These are phyloP conservation scores for Idaea biselata DNA, from an alignment of 2,888 invertebrate genomes.

Conservation along the genomic window DNA sequence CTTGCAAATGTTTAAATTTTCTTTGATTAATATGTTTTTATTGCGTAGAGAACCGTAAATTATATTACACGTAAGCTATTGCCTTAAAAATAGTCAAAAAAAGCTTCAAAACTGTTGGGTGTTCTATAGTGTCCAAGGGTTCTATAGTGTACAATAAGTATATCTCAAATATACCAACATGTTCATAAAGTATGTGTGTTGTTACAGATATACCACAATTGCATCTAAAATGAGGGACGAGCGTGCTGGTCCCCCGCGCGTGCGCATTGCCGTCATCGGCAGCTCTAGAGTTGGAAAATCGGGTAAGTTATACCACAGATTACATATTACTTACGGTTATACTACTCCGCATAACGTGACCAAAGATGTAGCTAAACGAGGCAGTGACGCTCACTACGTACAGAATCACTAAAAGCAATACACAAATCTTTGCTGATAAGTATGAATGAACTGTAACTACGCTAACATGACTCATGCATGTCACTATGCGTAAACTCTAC, in stretches of 20 bases:
- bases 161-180: no score
- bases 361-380: not conserved
- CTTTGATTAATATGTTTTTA: not conserved
- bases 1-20: not conserved
- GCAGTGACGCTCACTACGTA: not conserved
- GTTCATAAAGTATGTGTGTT: constrained; percentile 32
- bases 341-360: not conserved
- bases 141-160: no score
- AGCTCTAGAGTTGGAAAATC: constrained; percentile 90
- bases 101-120: not conserved
- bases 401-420: not conserved
- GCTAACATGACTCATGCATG: not conserved
- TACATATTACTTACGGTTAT: not conserved
- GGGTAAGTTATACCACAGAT: constrained; percentile 73
- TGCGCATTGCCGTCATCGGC: constrained; percentile 88
- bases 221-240: constrained; percentile 78
- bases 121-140: not conserved
- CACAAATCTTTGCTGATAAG: not conserved
- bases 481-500: not conserved
- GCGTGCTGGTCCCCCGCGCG: constrained; percentile 82
- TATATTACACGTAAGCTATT: not conserved
- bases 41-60: not conserved
- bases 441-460: not conserved
- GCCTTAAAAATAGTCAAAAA: not conserved
- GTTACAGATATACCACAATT: constrained; percentile 51